Conservation (phyloP, 2,888 invertebrate genomes). For the Synergus gifuensis region DNA sequence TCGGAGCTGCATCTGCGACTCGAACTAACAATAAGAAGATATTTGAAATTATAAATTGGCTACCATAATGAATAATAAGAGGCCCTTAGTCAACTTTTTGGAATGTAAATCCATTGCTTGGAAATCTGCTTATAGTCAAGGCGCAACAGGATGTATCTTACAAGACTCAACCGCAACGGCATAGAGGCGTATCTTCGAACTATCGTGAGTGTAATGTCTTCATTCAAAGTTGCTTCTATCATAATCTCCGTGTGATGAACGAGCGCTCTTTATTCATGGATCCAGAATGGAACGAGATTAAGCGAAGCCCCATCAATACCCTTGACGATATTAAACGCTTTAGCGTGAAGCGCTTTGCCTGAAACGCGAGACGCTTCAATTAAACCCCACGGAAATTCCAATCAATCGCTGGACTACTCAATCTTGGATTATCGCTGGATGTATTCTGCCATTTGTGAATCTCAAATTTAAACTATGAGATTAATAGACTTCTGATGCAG, state of each 20-base stretch:
- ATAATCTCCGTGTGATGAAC: conserved; percentile 73
- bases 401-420: conserved; percentile 33
- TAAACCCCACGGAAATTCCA: conserved; percentile 50
- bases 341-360: conserved; percentile 44
- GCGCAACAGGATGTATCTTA: conserved; percentile 51
- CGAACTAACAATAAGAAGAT: neutral
- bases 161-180: conserved; percentile 20
- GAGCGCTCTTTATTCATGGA: conserved; percentile 71
- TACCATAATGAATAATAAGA: conserved; percentile 42
- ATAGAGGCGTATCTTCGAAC: conserved; percentile 57
- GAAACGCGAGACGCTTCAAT: conserved; percentile 52
- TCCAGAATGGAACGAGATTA: conserved; percentile 68
- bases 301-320: conserved; percentile 68
- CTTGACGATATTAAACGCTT: conserved; percentile 55
- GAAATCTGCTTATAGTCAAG: conserved; percentile 49
- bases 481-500: neutral
- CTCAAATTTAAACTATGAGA: neutral
- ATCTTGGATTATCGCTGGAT: neutral
- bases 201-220: conserved; percentile 70
- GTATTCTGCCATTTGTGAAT: neutral
- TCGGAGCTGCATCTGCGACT: neutral
- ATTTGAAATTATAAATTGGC: conserved; percentile 37
- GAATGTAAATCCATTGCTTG: conserved; percentile 50
- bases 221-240: conserved; percentile 70
- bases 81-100: conserved; percentile 26